These are phyloP conservation scores for Epirrhoe alternata DNA, from an alignment of 2,888 invertebrate species.

Conservation along the genomic window DNA sequence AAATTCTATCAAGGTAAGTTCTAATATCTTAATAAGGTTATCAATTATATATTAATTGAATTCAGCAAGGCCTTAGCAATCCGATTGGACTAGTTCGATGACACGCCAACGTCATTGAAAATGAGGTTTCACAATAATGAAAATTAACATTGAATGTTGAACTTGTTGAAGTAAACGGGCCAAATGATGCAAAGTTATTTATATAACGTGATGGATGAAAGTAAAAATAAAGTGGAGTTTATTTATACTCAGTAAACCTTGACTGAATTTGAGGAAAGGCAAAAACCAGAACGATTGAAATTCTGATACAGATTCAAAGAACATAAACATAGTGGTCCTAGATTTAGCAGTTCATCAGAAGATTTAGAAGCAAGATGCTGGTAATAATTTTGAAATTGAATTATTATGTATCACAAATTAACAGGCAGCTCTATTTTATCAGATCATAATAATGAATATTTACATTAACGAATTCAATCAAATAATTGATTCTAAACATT, in stretches of 20 bases:
- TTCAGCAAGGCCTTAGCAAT: conserved; percentile 35
- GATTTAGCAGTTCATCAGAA: not conserved
- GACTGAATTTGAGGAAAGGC: not conserved
- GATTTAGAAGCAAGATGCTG: not conserved
- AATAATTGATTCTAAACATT: conserved; percentile 19
- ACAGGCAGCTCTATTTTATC: not conserved
- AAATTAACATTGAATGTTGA: conserved; percentile 17
- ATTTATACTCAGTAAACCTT: conserved; percentile 1
- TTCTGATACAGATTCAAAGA: not conserved
- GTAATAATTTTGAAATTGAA: not conserved
- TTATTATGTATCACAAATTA: not conserved
- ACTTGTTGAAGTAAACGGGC: not conserved
- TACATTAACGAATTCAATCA: conserved; percentile 12
- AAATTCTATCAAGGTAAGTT: conserved; percentile 25
- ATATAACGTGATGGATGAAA: conserved; percentile 4
- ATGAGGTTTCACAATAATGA: conserved; percentile 21
- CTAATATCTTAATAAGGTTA: conserved; percentile 35
- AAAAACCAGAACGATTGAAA: not conserved
- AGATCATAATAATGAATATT: not conserved
- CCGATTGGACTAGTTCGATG: conserved; percentile 22
- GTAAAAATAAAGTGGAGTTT: conserved; percentile 1
- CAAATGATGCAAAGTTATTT: not conserved
- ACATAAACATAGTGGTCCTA: not conserved
- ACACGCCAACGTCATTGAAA: conserved; percentile 24
- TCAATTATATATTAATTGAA: conserved; percentile 31